Evolutionary conservation across 2,888 invertebrate genomes (phyloP).

Genomic region (Phalangium opilio): DNA sequence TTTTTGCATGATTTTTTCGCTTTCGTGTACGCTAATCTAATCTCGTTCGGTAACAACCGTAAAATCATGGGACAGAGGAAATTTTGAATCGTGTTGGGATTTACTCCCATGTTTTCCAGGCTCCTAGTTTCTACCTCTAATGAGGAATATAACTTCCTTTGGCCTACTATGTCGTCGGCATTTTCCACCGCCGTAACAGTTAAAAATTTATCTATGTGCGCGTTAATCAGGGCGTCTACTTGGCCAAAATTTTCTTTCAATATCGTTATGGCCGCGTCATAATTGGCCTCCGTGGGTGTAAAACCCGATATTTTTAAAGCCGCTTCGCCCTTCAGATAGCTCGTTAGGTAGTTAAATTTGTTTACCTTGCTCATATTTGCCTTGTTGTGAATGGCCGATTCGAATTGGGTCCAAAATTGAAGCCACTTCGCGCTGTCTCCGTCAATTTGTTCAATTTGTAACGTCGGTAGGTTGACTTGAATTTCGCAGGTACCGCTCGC

Average conservation of each 20-base stretch:
- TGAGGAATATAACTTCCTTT: slow-evolving; percentile 1
- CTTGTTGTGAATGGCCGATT: slow-evolving; percentile 3
- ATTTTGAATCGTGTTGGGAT: too few species aligned
- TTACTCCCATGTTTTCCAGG: not conserved
- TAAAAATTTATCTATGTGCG: too few species aligned
- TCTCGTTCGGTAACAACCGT: too few species aligned
- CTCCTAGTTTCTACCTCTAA: slow-evolving; percentile 1
- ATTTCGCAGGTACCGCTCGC: too few species aligned
- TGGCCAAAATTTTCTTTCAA: slow-evolving; percentile 3
- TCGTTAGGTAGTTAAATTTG: too few species aligned
- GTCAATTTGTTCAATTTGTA: not conserved
- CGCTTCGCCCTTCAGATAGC: too few species aligned
- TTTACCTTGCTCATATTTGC: not conserved
- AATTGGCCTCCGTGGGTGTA: slow-evolving; percentile 1
- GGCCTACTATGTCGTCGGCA: too few species aligned
- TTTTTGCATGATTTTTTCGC: too few species aligned
- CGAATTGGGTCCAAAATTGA: slow-evolving; percentile 4
- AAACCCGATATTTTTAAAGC: not conserved
- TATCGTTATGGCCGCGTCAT: slow-evolving; percentile 2
- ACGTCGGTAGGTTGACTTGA: slow-evolving; percentile 1
- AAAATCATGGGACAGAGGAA: too few species aligned
- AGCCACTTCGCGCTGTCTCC: not conserved
- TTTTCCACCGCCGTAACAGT: too few species aligned
- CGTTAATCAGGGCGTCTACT: not conserved
- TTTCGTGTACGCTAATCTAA: too few species aligned